Base-by-base conservation (phyloP, 1,140 invertebrate genomes). In the Danaus melanippus region DNA sequence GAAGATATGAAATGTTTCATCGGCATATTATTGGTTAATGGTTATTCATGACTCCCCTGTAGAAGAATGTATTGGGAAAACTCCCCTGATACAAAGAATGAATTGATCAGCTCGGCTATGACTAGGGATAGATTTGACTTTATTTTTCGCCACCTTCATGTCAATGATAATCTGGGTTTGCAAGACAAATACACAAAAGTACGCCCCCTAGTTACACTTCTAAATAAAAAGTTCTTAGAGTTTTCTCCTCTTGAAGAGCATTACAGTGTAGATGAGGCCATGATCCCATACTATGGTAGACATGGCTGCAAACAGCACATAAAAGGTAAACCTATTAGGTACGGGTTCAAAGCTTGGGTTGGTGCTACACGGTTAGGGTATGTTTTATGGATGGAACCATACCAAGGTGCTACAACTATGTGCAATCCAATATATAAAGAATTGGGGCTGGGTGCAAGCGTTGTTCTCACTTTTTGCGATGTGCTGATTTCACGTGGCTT, bases 231-330 rank as follows among this genome's bases (percentile, higher is more conserved):
- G 67, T 74, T 71, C 63, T 66, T 79, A 53, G 68, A 77, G 65
- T 76, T 74, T 71, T 71, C 72, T 50, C 72, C 84, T 63, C 71
- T 78, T 67, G 60, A 72, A 62, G 60, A 68, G 53, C 62, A 80
- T 60, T 69, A 82, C 55, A 82, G 78, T 43, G 76, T 89, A 57
- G 85, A 89, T 79, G 88, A 88, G 71, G 65, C 74, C 58, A 88
- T 88, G 86, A 75, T 89, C 32, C 81, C 80, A 49, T 88, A 88
- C 66, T 88, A 81, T 79, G n/a, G n/a, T n/a, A n/a, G n/a, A n/a
- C n/a, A n/a, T n/a, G n/a, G n/a, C n/a, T n/a, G n/a, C n/a, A n/a
- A n/a, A n/a, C n/a, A n/a, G n/a, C n/a, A n/a, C n/a, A n/a, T n/a
- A n/a, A n/a, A n/a, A 67, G 82, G 81, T 46, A 88, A 88, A 67